phyloP scores from a whole-genome alignment of 2,797 vertebrate genomes.

The Cuculus canorus region DNA sequence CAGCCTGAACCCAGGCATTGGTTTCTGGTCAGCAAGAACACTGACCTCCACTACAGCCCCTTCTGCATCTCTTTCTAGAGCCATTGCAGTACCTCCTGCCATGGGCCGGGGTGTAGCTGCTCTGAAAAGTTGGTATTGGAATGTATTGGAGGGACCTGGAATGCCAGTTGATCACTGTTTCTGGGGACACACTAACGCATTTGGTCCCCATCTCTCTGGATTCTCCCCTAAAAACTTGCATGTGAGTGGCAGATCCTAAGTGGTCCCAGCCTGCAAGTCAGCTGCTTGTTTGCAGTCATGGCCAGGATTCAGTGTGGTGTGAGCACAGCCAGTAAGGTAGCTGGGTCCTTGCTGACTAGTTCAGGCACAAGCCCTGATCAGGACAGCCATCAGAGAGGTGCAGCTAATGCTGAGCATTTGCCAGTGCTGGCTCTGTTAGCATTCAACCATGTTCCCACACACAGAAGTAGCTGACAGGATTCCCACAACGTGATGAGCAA shows the following conservation, averaged over 20 bases:
- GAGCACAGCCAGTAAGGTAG: neutral
- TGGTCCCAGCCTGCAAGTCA: neutral
- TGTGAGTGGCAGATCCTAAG: neutral
- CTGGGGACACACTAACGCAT: neutral
- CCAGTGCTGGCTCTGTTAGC: neutral
- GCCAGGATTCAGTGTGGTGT: accelerated
- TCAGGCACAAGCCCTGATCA: neutral
- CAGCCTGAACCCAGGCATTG: neutral
- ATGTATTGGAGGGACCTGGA: neutral
- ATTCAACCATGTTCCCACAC: neutral
- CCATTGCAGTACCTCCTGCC: neutral
- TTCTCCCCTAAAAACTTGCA: neutral
- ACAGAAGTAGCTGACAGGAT: neutral
- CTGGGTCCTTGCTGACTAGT: neutral
- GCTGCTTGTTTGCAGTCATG: neutral
- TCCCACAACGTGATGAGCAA: neutral
- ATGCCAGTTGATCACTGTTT: accelerated
- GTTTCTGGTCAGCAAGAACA: neutral
- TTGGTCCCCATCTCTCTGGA: neutral
- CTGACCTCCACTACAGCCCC: neutral
- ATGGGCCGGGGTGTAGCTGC: accelerated
- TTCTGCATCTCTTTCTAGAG: neutral
- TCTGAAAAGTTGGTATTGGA: neutral
- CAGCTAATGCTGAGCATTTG: neutral
- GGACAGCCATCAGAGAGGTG: neutral